Evolutionary conservation across 2,113 vertebrate species (phyloP).

Genomic region (Pyxicephalus adspersus): DNA sequence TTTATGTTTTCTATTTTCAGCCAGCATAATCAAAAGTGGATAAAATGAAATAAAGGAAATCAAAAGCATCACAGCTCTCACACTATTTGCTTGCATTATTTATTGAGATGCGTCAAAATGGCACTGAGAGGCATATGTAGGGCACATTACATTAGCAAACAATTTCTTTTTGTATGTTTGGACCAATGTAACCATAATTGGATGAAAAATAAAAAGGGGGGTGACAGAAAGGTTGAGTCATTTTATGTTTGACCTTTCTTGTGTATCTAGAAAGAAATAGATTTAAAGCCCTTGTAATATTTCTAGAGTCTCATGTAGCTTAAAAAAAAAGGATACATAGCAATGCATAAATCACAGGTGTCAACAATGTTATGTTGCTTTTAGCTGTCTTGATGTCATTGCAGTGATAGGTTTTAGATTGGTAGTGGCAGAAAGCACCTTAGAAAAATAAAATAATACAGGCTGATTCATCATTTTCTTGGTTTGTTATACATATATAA

Average conservation of each 20-base stretch:
- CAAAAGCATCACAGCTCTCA: constrained; percentile 35
- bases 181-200: constrained; percentile 10
- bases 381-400: not conserved
- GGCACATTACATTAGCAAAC: constrained; percentile 53
- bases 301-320: constrained; percentile 14
- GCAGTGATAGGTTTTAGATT: constrained; percentile 10
- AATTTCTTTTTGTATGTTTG: constrained; percentile 51
- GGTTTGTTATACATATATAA: too few relatives aligned
- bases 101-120: constrained; percentile 51
- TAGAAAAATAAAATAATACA: not conserved
- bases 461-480: too few relatives aligned
- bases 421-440: not conserved
- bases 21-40: not conserved
- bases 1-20: not conserved
- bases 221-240: constrained; percentile 35
- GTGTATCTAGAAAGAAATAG: constrained; percentile 30
- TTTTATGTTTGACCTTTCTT: constrained; percentile 49
- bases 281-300: constrained; percentile 36
- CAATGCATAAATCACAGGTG: constrained; percentile 38
- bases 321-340: not conserved
- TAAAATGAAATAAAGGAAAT: constrained; percentile 12
- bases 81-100: constrained; percentile 54
- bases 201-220: constrained; percentile 35
- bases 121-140: constrained; percentile 50
- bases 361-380: constrained; percentile 15